A percentile compares a stretch with the other conserved stretches of the same genome.
phyloP scores from a whole-genome alignment of 2,888 invertebrate genomes.

The Apotomis betuletana region DNA sequence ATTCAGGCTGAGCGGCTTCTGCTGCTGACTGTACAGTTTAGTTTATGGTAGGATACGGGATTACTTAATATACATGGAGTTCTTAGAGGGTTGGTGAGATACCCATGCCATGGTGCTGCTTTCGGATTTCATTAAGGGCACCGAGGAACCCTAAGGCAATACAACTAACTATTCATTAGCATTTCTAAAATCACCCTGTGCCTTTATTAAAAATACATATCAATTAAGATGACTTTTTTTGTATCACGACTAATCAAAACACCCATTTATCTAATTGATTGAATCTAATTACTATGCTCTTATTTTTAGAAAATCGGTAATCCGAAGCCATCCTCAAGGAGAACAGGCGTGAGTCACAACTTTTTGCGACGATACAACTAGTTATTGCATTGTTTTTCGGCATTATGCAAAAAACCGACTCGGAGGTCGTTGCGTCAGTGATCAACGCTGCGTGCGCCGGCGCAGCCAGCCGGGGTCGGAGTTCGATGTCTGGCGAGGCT shows the following conservation, averaged over 20 bases:
- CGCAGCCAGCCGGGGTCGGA: not conserved
- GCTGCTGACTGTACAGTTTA: too few species aligned
- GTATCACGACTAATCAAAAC: not conserved
- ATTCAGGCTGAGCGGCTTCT: too few species aligned
- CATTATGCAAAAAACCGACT: constrained; percentile 63
- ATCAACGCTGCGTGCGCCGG: constrained; percentile 64
- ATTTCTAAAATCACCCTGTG: too few species aligned
- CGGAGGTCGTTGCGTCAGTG: constrained; percentile 72
- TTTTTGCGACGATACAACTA: constrained; percentile 56
- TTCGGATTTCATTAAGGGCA: too few species aligned
- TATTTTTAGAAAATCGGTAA: constrained; percentile 12
- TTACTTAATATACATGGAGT: too few species aligned
- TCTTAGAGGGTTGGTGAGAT: too few species aligned
- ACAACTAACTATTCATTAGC: too few species aligned
- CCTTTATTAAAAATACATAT: too few species aligned
- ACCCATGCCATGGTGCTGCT: too few species aligned
- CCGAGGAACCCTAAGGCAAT: too few species aligned
- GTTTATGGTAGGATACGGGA: too few species aligned
- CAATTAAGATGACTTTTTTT: too few species aligned
- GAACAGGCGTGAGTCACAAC: constrained; percentile 56
- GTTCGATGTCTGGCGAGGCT: not conserved
- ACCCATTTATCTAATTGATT: not conserved
- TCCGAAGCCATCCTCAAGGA: constrained; percentile 48
- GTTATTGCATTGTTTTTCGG: constrained; percentile 66
- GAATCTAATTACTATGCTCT: not conserved